Percentiles rank a stretch among this genome's conserved stretches.
Conservation (phyloP, 2,113 vertebrate genomes). For the Semicossyphus pulcher region DNA sequence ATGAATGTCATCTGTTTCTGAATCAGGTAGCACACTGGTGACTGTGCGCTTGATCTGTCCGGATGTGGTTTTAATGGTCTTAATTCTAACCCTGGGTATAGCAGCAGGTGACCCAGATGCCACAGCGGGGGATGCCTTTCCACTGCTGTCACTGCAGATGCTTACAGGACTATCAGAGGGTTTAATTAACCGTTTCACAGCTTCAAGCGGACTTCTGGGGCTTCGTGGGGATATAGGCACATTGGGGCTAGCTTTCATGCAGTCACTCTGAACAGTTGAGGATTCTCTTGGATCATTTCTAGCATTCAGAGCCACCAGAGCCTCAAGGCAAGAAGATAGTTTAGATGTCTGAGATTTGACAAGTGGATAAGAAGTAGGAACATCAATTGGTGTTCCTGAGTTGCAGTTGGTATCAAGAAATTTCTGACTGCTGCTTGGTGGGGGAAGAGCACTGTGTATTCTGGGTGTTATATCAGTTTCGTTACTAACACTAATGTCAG, state of each 20-base stretch:
- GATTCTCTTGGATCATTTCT: slow-evolving; percentile 88
- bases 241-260: slow-evolving; percentile 87
- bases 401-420: slow-evolving; percentile 78
- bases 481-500: slow-evolving; percentile 67
- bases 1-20: slow-evolving; percentile 88
- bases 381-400: slow-evolving; percentile 59
- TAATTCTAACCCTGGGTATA: slow-evolving; percentile 96
- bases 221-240: slow-evolving; percentile 93
- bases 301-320: slow-evolving; percentile 91
- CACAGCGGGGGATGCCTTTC: slow-evolving; percentile 91
- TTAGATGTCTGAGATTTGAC: slow-evolving; percentile 90
- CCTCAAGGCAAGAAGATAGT: slow-evolving; percentile 93
- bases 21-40: slow-evolving; percentile 91
- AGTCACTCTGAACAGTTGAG: slow-evolving; percentile 81
- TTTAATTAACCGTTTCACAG: slow-evolving; percentile 86
- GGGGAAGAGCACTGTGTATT: slow-evolving; percentile 73
- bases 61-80: slow-evolving; percentile 96
- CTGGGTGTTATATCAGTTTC: slow-evolving; percentile 75
- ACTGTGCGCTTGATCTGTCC: slow-evolving; percentile 96
- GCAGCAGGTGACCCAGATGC: slow-evolving; percentile 89
- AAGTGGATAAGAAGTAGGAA: slow-evolving; percentile 78
- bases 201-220: slow-evolving; percentile 92
- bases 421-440: slow-evolving; percentile 76
- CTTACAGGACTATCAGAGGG: slow-evolving; percentile 93
- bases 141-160: slow-evolving; percentile 92